Base-by-base conservation (phyloP, 2,797 vertebrate species). In the Urophycis tenuis region DNA sequence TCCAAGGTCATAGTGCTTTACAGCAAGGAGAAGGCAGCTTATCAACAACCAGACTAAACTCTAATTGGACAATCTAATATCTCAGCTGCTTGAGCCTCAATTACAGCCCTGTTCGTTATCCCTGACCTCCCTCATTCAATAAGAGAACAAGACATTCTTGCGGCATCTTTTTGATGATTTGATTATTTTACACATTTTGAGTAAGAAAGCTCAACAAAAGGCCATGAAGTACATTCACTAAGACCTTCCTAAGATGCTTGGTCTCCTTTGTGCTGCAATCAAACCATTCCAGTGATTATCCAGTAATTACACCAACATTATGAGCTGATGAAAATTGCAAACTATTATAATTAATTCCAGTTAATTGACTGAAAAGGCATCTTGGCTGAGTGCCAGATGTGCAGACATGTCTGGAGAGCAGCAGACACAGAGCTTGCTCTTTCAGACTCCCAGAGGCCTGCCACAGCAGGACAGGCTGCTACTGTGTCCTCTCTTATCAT, bases 321-420 rank as follows among this genome's bases (percentile, higher is more conserved):
- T 77, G 79, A 74, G 36, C 81, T 83, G 77, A 89, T 89, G 92
- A 81, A 87, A 91, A 91, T 81, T 90, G 85, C 80, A 87, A 86
- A 88, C 89, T 83, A 89, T 90, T 88, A 84, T 81, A 88, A 88
- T 89, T 92, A 85, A 91, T 92, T 90, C 87, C 74, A 85, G 81
- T 78, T 89, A 88, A 90, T 84, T 87, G 80, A 90, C 85, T 87
- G 78, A 49, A 80, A 86, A 81, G 78, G 77, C 88, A 80, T 81
- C 88, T 81, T 83, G 89, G 88, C 86, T 76, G 79, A 71, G 81
- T 88, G 89, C 88, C 89, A 91, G 84, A 89, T 89, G 79, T 79
- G 77, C 80, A 81, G 76, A 79, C 69, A 88, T 89, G 88, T 86
- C 81, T 83, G 81, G 80, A 88, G 88, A 88, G 80, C 71, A 11